Percentiles rank a stretch among this genome's conserved stretches.
phyloP scores from a whole-genome alignment of 2,888 invertebrate species.

The Leucozona laternaria region DNA sequence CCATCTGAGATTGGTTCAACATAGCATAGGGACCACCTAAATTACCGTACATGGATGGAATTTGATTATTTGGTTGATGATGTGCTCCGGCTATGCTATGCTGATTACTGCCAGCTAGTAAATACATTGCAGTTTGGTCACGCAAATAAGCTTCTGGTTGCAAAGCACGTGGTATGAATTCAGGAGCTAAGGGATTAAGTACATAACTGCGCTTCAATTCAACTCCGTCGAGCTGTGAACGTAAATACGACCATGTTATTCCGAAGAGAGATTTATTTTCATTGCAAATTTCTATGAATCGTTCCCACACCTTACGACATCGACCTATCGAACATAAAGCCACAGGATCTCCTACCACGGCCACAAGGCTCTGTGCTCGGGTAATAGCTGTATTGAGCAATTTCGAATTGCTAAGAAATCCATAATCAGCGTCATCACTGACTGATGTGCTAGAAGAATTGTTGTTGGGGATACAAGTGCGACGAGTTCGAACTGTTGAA shows the following conservation, averaged over 20 bases:
- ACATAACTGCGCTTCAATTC: slow-evolving; percentile 90
- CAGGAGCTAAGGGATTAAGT: slow-evolving; percentile 92
- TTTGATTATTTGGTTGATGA: slow-evolving; percentile 77
- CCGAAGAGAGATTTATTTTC: slow-evolving; percentile 89
- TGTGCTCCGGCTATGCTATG: slow-evolving; percentile 70
- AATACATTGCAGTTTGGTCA: slow-evolving; percentile 82
- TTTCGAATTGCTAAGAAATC: slow-evolving; percentile 92
- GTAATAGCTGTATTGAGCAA: slow-evolving; percentile 93
- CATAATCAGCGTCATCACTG: slow-evolving; percentile 88
- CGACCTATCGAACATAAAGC: slow-evolving; percentile 92
- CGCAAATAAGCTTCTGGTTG: slow-evolving; percentile 84
- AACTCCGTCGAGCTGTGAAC: slow-evolving; percentile 89
- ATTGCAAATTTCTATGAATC: slow-evolving; percentile 89
- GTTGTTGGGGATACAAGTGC: slow-evolving; percentile 86
- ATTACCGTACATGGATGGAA: slow-evolving; percentile 73
- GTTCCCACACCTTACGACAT: slow-evolving; percentile 92
- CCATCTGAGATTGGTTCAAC: slow-evolving; percentile 79
- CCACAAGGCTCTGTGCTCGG: slow-evolving; percentile 91
- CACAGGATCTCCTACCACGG: slow-evolving; percentile 93
- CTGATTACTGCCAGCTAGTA: slow-evolving; percentile 75
- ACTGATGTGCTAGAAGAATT: slow-evolving; percentile 76
- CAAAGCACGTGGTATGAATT: slow-evolving; percentile 89
- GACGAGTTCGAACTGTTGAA: slow-evolving; percentile 89
- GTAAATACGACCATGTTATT: slow-evolving; percentile 88
- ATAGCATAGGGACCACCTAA: slow-evolving; percentile 78